A percentile compares a stretch with the other conserved stretches of the same genome.
Conservation (phyloP, 1,140 invertebrate species). For the Dendroctonus ponderosae region DNA sequence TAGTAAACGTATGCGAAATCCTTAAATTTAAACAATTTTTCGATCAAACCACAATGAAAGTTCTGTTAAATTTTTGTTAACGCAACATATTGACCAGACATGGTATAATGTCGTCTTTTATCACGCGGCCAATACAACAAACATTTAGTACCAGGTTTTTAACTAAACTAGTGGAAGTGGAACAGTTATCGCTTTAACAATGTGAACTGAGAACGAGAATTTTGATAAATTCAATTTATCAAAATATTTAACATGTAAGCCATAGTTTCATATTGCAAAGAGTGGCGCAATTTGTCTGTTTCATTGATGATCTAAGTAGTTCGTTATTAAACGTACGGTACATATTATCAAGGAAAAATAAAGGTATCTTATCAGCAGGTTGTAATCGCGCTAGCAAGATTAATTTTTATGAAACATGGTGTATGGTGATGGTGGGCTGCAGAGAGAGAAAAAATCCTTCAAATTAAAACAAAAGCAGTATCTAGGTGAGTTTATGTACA, state of each 20-base stretch:
- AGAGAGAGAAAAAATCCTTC: slow-evolving; percentile 13
- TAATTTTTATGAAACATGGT: slow-evolving; percentile 33
- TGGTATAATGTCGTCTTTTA: neutral
- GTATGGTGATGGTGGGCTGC: slow-evolving; percentile 17
- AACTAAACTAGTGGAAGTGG: too few species aligned
- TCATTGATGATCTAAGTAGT: slow-evolving; percentile 17
- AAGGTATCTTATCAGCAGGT: slow-evolving; percentile 27
- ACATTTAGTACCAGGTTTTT: too few species aligned
- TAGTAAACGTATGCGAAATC: too few species aligned
- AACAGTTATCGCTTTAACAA: too few species aligned
- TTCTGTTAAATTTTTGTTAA: too few species aligned
- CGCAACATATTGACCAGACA: neutral
- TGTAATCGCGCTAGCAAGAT: slow-evolving; percentile 22
- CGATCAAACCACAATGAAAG: too few species aligned
- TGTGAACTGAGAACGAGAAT: too few species aligned
- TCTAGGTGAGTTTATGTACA: neutral
- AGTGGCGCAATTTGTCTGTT: neutral
- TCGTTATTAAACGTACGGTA: neutral
- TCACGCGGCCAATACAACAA: too few species aligned
- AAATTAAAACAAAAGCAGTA: slow-evolving; percentile 29
- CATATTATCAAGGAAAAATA: slow-evolving; percentile 17
- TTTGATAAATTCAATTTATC: too few species aligned
- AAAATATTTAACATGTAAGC: too few species aligned
- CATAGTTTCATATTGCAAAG: too few species aligned
- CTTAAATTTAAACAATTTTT: too few species aligned